Evolutionary conservation across 2,797 vertebrate genomes (phyloP), one percentile per base, ranked within the genome.

Genomic region (Myoxocephalus aenaeus): DNA sequence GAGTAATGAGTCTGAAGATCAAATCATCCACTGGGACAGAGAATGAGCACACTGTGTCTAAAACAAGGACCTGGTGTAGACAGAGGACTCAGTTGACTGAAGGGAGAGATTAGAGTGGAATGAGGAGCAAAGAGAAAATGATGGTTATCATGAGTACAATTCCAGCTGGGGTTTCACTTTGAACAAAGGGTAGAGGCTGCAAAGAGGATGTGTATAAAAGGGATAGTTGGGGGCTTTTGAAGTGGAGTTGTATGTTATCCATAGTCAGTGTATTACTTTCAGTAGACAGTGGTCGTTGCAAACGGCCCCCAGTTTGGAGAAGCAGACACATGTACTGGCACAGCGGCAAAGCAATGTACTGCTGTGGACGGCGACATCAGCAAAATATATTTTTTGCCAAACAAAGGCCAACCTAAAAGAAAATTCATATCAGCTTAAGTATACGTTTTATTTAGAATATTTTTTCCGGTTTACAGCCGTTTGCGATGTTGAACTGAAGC

Each of bases 21-120:
- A 82, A 83, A 70, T 59, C 12, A 25, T 80, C 85, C 74, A 46
- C 63, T 27, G 90, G 87, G 89, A 85, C 58, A 20, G 56, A 69
- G 79, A 90, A 94, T 78, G 68, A 90, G 89, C 10, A 87, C 87
- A 80, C 32, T 2, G 51, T 38, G 76, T 87, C 90, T 92, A 90
- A 92, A 92, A 90, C 83, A 87, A 88, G 87, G 71, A 83, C 15
- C 63, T 34, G 66, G 51, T 75, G 65, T 54, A 50, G 69, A 78
- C 7, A 25, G 64, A 81, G 79, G 79, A 86, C 63, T 79, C 77
- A 82, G 69, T 42, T 17, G 61, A 84, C 61, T 72, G 57, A 82
- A 73, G 36, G 62, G 56, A 20, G 75, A 64, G 58, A 77, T 69
- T 44, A 65, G 79, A 73, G 72, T n/a, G 46, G 66, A 75, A 77